phyloP scores from a whole-genome alignment of 2,113 vertebrate genomes.

The Origma solitaria region DNA sequence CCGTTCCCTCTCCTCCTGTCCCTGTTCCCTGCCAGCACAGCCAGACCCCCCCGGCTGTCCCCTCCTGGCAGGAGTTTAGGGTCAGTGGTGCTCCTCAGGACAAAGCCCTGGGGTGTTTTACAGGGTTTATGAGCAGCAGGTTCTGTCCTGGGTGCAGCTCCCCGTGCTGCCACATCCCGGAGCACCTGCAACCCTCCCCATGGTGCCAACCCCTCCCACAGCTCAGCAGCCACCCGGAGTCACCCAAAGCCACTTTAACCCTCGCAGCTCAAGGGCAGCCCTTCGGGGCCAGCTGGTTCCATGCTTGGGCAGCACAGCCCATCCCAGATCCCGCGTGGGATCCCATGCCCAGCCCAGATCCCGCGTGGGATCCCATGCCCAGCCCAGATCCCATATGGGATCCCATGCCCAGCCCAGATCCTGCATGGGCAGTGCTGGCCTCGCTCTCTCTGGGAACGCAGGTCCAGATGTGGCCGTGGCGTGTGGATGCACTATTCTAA shows the following conservation, averaged over 20 bases:
- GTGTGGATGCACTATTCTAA: too few species aligned
- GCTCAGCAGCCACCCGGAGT: not conserved
- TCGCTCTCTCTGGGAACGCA: not conserved
- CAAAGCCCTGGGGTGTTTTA: fast-evolving
- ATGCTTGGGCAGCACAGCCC: fast-evolving
- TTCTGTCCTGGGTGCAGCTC: not conserved
- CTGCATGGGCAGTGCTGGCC: fast-evolving
- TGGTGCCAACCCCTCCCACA: fast-evolving
- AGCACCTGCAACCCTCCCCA: fast-evolving
- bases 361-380: fast-evolving
- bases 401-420: not conserved
- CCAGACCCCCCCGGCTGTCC: not conserved
- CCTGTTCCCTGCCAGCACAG: not conserved
- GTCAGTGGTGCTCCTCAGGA: not conserved
- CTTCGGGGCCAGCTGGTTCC: fast-evolving
- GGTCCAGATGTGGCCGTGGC: fast-evolving
- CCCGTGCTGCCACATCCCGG: fast-evolving
- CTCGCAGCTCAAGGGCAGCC: not conserved
- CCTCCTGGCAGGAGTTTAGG: not conserved
- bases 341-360: not conserved
- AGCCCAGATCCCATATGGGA: fast-evolving
- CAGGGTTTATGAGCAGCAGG: fast-evolving
- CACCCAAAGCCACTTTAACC: not conserved
- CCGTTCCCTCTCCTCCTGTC: not conserved
- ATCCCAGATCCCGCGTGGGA: too few species aligned